Evolutionary conservation across 2,113 vertebrate species (phyloP).

Genomic region (Cochlearius cochlearius): DNA sequence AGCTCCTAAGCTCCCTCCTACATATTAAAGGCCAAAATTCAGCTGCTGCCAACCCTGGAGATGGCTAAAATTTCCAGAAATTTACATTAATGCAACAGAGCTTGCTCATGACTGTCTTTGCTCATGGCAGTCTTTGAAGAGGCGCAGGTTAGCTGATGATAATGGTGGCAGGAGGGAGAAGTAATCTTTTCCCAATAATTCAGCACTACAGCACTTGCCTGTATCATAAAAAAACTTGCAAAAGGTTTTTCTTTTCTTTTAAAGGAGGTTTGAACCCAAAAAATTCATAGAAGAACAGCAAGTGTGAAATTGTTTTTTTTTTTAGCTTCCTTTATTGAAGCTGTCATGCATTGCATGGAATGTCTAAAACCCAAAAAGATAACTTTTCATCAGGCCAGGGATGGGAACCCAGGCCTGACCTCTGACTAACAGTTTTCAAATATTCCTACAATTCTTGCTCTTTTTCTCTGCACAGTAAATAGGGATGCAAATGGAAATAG

Average conservation of each 20-base stretch:
- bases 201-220: neutral
- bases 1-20: neutral
- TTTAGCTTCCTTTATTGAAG: neutral
- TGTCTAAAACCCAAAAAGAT: neutral
- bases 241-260: neutral
- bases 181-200: neutral
- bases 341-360: neutral
- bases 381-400: neutral
- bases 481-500: neutral
- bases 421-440: neutral
- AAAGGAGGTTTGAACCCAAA: neutral
- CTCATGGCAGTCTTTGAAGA: neutral
- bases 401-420: neutral
- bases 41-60: neutral
- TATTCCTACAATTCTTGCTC: neutral
- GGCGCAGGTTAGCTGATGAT: neutral
- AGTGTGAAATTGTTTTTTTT: neutral
- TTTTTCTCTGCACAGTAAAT: neutral
- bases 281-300: neutral
- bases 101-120: neutral
- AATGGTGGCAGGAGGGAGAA: neutral
- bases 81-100: neutral
- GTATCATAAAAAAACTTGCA: neutral
- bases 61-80: neutral
- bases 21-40: neutral